Base-by-base conservation (phyloP, 2,797 vertebrate genomes). In the Botia almorhae region DNA sequence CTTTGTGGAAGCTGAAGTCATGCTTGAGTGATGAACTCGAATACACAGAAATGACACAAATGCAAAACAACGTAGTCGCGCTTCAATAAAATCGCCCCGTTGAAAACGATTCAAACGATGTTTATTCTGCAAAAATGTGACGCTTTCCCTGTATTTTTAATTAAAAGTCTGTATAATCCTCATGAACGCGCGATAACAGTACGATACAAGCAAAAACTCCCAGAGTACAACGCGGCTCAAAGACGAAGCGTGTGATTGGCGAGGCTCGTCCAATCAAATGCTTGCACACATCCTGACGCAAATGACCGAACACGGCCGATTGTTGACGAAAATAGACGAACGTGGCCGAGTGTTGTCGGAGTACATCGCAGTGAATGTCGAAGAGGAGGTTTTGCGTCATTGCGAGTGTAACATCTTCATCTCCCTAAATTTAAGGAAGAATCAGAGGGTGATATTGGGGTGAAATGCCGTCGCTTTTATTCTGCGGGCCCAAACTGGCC, bases 401-500 rank as follows among this genome's bases (percentile, higher is more conserved):
- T 19, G 56, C n/a, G 39, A 19, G 58, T 69, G 73, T 73, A 68
- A 29, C 29, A 33, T 53, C 53, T 77, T 33, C 71, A 33, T 12
- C 17, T 43, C 33, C 4, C 11, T 23, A 1, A 23, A 29, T 64
- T 56, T 50, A n/a, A 67, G 50, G 23, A 58, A 48, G 11, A 72
- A 16, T 50, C 33, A 6, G 67, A 10, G 46, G 43, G 1, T 2
- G 14, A 46, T 21, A 0, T 23, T 72, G 0, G 26, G 19, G 33
- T 12, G 72, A 67, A 65, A 97, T 97, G 96, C 94, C 94, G 74
- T 97, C 96, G 78, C 92, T 97, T 21, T 89, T 97, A 81, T 97
- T 96, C 88, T 97, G 96, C 81, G 96, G 96, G 48, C 96, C 96
- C 14, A 97, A 97, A 91, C 88, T 97, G 94, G 96, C 96, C 43